Evolutionary conservation across 2,113 vertebrate species (phyloP).

Genomic region (Mobula hypostoma): DNA sequence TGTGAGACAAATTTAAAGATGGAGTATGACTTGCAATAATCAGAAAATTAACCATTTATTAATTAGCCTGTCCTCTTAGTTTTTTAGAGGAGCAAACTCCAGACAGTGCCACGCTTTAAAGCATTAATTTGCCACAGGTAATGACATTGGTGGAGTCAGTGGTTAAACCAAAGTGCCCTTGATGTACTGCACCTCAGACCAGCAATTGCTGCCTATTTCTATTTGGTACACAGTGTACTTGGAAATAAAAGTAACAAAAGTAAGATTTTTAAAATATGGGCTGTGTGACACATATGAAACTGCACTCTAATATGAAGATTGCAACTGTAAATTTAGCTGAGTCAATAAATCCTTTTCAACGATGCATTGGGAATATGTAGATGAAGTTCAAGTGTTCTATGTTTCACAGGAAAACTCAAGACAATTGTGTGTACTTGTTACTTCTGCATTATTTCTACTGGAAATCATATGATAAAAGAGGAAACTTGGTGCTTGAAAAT

Average conservation of each 20-base stretch:
- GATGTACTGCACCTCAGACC: neutral
- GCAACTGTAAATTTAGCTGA: neutral
- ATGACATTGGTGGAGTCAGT: neutral
- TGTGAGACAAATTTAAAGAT: neutral
- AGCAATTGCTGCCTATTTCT: neutral
- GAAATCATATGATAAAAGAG: neutral
- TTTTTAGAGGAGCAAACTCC: neutral
- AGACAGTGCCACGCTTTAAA: neutral
- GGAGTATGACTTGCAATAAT: neutral
- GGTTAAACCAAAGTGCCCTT: neutral
- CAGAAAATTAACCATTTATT: neutral
- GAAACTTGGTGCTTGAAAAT: neutral
- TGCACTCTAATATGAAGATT: neutral
- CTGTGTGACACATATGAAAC: neutral
- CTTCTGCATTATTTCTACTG: neutral
- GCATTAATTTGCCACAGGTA: neutral
- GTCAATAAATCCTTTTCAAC: neutral
- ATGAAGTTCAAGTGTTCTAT: neutral
- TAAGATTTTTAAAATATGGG: neutral
- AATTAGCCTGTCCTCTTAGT: neutral
- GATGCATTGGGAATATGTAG: neutral
- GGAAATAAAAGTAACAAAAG: neutral
- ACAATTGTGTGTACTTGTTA: neutral
- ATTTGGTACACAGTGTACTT: constrained; percentile 11
- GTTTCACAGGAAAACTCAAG: neutral